These are phyloP conservation scores for Gila orcuttii DNA, from an alignment of 2,113 vertebrate genomes.

Conservation along the genomic window DNA sequence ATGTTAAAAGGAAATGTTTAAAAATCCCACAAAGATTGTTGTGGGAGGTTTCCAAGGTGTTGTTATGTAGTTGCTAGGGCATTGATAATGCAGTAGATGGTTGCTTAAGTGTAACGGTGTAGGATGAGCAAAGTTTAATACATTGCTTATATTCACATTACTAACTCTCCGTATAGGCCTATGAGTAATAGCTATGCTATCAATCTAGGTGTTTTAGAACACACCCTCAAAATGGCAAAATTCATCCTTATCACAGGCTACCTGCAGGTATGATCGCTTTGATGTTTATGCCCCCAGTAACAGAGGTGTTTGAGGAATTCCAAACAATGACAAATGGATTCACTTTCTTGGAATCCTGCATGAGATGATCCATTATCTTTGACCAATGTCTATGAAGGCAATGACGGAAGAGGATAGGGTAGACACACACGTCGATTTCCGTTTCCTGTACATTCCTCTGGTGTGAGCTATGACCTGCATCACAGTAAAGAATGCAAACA, in stretches of 20 bases:
- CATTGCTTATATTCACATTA: not conserved
- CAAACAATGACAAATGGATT: not conserved
- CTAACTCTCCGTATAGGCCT: not conserved
- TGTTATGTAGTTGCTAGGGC: not conserved
- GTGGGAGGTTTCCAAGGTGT: not conserved
- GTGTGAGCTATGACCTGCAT: constrained; percentile 13
- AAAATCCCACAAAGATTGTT: not conserved
- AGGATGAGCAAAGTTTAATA: not conserved
- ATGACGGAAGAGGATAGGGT: not conserved
- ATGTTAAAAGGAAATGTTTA: no score
- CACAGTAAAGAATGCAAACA: constrained; percentile 21
- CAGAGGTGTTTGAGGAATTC: constrained; percentile 2
- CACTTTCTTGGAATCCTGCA: not conserved
- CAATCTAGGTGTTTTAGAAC: not conserved
- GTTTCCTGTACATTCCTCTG: constrained; percentile 31
- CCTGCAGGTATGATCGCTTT: not conserved
- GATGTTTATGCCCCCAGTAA: not conserved
- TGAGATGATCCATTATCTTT: not conserved
- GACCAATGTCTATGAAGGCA: not conserved
- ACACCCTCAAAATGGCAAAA: not conserved
- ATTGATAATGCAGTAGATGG: not conserved
- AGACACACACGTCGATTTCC: constrained; percentile 39
- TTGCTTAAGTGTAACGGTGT: not conserved
- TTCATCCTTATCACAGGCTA: not conserved
- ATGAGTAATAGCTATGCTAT: not conserved